Evolutionary conservation across 2,113 vertebrate species (phyloP).

Genomic region (Heterochromis multidens): DNA sequence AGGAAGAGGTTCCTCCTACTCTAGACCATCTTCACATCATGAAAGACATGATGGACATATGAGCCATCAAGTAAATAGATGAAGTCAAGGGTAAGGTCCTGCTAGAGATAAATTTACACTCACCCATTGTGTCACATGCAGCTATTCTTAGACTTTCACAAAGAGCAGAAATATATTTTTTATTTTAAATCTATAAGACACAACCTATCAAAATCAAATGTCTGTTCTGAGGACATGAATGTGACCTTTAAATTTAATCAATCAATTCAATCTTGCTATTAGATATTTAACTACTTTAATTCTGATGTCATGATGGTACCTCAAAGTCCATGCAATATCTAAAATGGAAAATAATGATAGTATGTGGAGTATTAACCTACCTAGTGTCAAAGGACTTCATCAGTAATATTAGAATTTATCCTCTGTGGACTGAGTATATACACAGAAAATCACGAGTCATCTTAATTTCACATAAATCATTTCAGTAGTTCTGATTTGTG

Average conservation of each 20-base stretch:
- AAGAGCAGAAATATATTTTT: too few relatives aligned
- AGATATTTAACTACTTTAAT: background rate
- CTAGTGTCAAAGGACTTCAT: background rate
- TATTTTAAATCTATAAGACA: background rate
- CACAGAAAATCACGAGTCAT: background rate
- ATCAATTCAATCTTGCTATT: background rate
- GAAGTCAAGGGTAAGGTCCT: background rate
- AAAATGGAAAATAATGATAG: background rate
- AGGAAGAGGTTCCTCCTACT: background rate
- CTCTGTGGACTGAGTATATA: background rate
- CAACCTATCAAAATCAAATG: background rate
- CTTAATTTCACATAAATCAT: background rate
- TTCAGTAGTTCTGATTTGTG: background rate
- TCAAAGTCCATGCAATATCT: background rate
- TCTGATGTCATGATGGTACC: too few relatives aligned
- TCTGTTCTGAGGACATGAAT: background rate
- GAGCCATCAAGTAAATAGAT: background rate
- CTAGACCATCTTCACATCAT: background rate
- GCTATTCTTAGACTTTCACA: background rate
- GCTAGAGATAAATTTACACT: background rate
- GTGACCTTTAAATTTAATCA: background rate
- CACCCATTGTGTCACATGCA: background rate
- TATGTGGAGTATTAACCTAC: accelerated
- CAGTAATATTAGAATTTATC: background rate
- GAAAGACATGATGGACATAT: background rate